Conservation (phyloP, 2,797 vertebrate genomes). For the Diglossa cyanea region DNA sequence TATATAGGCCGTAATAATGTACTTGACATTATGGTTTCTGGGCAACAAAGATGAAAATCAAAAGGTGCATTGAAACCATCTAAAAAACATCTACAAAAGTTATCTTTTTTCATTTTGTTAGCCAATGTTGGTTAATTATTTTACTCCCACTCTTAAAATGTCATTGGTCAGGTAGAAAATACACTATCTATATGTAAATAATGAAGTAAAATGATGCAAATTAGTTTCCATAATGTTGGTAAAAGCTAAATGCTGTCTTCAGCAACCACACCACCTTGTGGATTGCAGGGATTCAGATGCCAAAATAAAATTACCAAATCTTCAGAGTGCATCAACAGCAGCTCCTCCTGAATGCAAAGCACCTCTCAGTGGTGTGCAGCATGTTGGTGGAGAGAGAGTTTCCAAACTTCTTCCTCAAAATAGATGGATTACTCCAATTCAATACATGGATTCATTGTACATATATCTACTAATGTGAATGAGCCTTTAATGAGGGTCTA, state of each 20-base stretch:
- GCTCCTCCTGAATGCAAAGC: background rate
- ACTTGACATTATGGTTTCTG: background rate
- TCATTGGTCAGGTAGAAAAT: background rate
- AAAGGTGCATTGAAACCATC: background rate
- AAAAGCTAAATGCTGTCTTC: background rate
- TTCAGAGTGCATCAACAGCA: background rate
- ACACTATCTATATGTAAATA: background rate
- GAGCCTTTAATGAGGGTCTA: background rate
- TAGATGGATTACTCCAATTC: background rate
- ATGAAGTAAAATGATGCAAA: background rate
- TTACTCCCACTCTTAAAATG: background rate
- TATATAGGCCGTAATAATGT: background rate
- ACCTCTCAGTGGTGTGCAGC: accelerated
- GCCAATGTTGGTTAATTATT: background rate
- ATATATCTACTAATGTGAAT: background rate
- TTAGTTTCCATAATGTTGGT: background rate
- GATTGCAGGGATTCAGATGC: background rate
- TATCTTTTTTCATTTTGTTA: background rate
- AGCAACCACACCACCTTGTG: background rate
- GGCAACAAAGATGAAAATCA: background rate
- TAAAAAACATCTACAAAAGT: background rate
- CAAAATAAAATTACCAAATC: background rate
- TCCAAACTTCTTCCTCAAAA: background rate
- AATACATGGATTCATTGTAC: background rate
- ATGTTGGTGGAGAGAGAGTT: background rate